Evolutionary conservation across 2,113 vertebrate species (phyloP).

Genomic region (Pteronura brasiliensis): DNA sequence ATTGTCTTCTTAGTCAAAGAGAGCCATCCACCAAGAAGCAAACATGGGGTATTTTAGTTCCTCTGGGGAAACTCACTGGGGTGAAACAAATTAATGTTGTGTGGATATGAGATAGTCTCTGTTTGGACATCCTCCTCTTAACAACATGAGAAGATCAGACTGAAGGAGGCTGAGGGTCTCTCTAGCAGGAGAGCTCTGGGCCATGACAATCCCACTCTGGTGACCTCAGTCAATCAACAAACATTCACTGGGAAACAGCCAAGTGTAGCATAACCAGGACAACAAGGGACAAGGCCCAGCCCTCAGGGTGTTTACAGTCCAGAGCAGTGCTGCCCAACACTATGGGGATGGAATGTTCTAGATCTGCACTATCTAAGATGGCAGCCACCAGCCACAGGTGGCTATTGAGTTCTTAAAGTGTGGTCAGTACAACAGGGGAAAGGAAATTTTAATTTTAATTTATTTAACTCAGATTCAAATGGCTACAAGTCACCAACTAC

Average conservation of each 20-base stretch:
- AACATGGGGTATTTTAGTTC: accelerated
- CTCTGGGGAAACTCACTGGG: not conserved
- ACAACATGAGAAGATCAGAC: not conserved
- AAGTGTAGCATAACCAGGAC: not conserved
- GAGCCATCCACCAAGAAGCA: not conserved
- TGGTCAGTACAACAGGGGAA: accelerated
- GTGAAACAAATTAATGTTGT: not conserved
- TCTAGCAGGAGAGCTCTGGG: not conserved
- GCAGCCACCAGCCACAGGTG: not conserved
- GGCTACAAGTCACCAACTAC: too few species aligned
- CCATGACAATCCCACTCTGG: accelerated
- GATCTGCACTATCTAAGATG: not conserved
- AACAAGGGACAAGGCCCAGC: not conserved
- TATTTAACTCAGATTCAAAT: not conserved
- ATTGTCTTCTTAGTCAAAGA: not conserved
- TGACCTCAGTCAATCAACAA: accelerated
- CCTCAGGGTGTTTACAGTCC: not conserved
- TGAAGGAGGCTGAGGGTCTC: too few species aligned
- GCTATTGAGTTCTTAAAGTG: not conserved
- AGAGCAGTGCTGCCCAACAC: not conserved
- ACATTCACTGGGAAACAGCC: not conserved
- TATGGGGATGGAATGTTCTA: not conserved
- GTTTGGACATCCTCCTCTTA: not conserved
- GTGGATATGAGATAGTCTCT: not conserved
- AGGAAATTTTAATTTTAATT: too few species aligned